phyloP scores from a whole-genome alignment of 2,113 vertebrate genomes.

The Apteryx owenii region DNA sequence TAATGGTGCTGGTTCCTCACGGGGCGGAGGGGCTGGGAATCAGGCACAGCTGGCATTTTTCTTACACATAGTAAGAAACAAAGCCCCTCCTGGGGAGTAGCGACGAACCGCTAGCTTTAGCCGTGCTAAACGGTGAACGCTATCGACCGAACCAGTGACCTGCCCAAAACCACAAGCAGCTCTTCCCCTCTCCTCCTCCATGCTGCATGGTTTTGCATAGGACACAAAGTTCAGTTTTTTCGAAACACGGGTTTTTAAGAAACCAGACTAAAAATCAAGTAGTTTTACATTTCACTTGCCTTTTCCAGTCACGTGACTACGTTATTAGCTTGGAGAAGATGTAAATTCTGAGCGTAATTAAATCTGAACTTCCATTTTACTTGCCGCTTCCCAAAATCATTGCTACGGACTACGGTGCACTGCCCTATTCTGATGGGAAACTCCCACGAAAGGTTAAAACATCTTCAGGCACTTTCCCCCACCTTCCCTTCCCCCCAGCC shows the following conservation, averaged over 20 bases:
- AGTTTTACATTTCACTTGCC: fast-evolving
- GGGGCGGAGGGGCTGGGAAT: background rate
- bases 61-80: fast-evolving
- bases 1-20: fast-evolving
- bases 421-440: background rate
- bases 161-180: fast-evolving
- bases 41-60: background rate
- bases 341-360: background rate
- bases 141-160: background rate
- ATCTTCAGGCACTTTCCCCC: constrained; percentile 12
- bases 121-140: fast-evolving
- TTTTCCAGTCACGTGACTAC: background rate
- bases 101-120: background rate
- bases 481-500: background rate
- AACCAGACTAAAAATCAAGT: background rate
- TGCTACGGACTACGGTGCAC: background rate
- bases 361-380: background rate
- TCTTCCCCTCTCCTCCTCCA: background rate
- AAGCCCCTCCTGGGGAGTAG: background rate
- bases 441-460: constrained; percentile 42
- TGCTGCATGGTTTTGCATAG: background rate
- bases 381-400: background rate
- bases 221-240: background rate
- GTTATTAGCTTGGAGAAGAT: background rate
- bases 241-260: background rate